These are phyloP conservation scores for Leptodactylus fallax DNA, from an alignment of 2,797 vertebrate genomes.

Conservation along the genomic window DNA sequence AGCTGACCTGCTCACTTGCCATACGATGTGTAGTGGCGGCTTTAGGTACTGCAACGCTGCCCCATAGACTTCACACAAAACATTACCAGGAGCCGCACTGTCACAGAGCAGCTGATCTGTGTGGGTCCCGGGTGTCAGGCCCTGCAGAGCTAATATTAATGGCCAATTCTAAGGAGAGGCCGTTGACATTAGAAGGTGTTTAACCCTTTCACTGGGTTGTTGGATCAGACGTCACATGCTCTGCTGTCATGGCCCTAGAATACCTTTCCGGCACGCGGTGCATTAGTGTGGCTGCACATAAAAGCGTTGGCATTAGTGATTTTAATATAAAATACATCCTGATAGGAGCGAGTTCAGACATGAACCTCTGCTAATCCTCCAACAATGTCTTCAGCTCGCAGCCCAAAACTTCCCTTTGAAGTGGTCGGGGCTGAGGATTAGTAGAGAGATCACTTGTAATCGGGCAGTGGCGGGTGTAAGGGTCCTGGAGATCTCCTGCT, in stretches of 20 bases:
- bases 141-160: no score
- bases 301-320: not conserved
- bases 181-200: no score
- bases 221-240: not conserved
- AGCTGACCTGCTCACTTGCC: no score
- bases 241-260: not conserved
- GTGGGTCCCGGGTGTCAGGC: no score
- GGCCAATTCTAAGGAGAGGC: no score
- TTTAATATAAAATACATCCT: constrained; percentile 28
- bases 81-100: no score
- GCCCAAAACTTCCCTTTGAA: constrained; percentile 24
- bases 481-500: constrained; percentile 13
- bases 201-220: no score
- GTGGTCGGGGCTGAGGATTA: constrained; percentile 7
- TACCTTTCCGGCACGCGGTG: not conserved
- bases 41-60: no score
- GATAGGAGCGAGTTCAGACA: constrained; percentile 25
- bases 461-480: not conserved
- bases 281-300: not conserved
- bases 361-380: constrained; percentile 26
- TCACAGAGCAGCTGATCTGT: no score
- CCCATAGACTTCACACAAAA: no score
- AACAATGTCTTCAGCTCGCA: not conserved
- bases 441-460: constrained; percentile 11
- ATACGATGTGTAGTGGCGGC: no score